Evolutionary conservation across 2,113 vertebrate species (phyloP).

Genomic region (Oreotrochilus melanogaster): DNA sequence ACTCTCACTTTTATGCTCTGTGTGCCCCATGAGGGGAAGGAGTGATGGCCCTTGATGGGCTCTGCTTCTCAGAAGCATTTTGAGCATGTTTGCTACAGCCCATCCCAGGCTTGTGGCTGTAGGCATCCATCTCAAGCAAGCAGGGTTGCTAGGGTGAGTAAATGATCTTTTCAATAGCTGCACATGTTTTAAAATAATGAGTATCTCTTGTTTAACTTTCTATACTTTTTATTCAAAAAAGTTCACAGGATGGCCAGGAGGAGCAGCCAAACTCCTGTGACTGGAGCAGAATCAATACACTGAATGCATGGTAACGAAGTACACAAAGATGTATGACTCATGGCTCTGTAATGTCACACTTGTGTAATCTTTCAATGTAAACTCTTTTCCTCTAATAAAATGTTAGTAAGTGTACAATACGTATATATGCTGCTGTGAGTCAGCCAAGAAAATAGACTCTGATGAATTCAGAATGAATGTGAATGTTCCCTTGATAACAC

Average conservation of each 20-base stretch:
- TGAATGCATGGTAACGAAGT: slow-evolving; percentile 59
- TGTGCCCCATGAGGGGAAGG: not conserved
- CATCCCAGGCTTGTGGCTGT: not conserved
- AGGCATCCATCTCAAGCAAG: not conserved
- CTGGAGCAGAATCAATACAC: slow-evolving; percentile 46
- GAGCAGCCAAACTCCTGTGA: slow-evolving; percentile 58
- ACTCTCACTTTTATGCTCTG: not conserved
- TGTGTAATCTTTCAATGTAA: slow-evolving; percentile 61
- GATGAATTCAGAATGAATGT: slow-evolving; percentile 70
- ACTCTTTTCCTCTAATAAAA: slow-evolving; percentile 64
- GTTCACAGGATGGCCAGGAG: slow-evolving; percentile 57
- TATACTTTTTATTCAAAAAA: not conserved
- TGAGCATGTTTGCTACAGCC: not conserved
- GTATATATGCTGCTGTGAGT: slow-evolving; percentile 34
- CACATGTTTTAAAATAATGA: not conserved
- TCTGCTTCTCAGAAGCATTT: not conserved
- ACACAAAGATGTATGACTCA: slow-evolving; percentile 73
- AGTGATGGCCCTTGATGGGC: not conserved
- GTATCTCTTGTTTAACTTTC: not conserved
- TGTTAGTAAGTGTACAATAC: not conserved
- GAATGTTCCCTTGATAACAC: slow-evolving; percentile 53
- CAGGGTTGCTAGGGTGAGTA: not conserved
- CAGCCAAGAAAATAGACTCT: slow-evolving; percentile 41
- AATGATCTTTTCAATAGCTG: not conserved
- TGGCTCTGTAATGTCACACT: slow-evolving; percentile 57